These are phyloP conservation scores for Nineta flava DNA, from an alignment of 2,888 invertebrate genomes.

Conservation along the genomic window DNA sequence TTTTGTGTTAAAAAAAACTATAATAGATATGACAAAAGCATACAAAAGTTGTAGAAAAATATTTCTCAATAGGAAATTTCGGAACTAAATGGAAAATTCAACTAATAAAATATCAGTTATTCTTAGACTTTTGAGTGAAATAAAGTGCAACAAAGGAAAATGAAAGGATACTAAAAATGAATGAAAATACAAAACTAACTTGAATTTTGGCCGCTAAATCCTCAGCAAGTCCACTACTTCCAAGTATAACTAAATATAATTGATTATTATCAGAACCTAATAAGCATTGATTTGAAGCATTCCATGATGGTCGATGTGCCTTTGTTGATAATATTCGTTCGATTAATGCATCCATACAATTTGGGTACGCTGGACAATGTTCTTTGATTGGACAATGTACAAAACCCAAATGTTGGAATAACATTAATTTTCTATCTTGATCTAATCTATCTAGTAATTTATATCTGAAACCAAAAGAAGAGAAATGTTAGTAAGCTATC, in stretches of 20 bases:
- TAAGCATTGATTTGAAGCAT: constrained; percentile 45
- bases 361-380: constrained; percentile 81
- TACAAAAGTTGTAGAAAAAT: too few relatives aligned
- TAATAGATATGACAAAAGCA: too few relatives aligned
- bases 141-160: too few relatives aligned
- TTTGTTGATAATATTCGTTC: constrained; percentile 53
- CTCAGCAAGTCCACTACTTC: constrained; percentile 72
- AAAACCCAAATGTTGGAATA: constrained; percentile 90
- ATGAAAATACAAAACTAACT: too few relatives aligned
- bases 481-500: too few relatives aligned
- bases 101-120: too few relatives aligned
- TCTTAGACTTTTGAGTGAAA: too few relatives aligned
- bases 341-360: constrained; percentile 64
- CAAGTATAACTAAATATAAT: constrained; percentile 77
- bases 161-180: too few relatives aligned
- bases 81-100: too few relatives aligned
- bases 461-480: constrained; percentile 41
- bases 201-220: constrained; percentile 75
- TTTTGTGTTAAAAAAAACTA: too few relatives aligned
- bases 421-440: constrained; percentile 85
- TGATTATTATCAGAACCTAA: constrained; percentile 50
- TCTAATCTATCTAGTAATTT: constrained; percentile 86
- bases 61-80: too few relatives aligned
- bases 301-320: constrained; percentile 49
- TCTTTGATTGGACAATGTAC: constrained; percentile 89